Percentiles rank a stretch among this genome's conserved stretches.
These are phyloP conservation scores for Champsocephalus gunnari DNA, from an alignment of 2,797 vertebrate species.

Conservation along the genomic window DNA sequence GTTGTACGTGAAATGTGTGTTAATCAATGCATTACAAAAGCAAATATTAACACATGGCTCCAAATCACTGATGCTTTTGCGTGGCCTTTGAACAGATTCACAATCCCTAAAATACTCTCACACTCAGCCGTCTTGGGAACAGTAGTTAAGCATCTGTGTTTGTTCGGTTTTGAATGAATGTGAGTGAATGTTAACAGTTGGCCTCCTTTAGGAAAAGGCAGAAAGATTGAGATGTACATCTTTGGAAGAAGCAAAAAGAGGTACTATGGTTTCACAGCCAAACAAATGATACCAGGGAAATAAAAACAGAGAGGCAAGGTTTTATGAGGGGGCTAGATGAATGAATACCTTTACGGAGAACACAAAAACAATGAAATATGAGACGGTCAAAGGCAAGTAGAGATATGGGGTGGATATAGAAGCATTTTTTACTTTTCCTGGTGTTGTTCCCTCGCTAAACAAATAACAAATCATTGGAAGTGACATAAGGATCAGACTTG, in stretches of 20 bases:
- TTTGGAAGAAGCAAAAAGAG: neutral
- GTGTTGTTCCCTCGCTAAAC: neutral
- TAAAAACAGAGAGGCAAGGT: neutral
- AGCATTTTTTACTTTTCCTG: constrained; percentile 20
- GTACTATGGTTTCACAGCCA: neutral
- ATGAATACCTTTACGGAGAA: constrained; percentile 17
- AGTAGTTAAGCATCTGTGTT: neutral
- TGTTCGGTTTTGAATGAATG: neutral
- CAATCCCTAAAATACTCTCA: neutral
- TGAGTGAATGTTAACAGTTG: neutral
- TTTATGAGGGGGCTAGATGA: constrained; percentile 2
- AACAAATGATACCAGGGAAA: neutral
- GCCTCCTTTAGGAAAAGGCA: neutral
- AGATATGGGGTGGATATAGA: constrained; percentile 13
- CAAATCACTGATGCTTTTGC: neutral
- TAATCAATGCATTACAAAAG: neutral
- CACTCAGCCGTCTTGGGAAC: neutral
- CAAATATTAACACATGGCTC: neutral
- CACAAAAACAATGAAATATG: constrained; percentile 25
- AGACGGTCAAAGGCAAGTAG: neutral
- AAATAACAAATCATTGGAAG: constrained; percentile 4
- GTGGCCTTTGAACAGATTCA: neutral
- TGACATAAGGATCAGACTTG: constrained; percentile 12
- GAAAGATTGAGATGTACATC: neutral
- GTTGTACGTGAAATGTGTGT: neutral